Evolutionary conservation across 2,113 vertebrate species (phyloP).

Genomic region (Electrona antarctica): DNA sequence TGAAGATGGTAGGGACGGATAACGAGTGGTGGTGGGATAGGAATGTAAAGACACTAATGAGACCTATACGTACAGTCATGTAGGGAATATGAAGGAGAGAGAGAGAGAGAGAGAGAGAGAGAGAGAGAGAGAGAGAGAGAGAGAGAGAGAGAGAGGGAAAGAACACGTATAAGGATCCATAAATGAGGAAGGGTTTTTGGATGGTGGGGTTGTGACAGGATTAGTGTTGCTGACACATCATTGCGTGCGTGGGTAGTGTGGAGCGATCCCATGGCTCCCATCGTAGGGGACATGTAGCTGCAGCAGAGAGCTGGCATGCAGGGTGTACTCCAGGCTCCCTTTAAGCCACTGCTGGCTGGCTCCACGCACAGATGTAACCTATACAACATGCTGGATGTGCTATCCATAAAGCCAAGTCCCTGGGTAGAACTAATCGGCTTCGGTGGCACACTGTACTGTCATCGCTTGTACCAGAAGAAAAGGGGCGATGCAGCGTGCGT

Average conservation of each 20-base stretch:
- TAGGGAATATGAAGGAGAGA: too few species aligned
- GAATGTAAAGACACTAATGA: too few species aligned
- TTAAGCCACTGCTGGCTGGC: constrained; percentile 40
- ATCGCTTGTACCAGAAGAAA: too few species aligned
- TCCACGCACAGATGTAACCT: constrained; percentile 59
- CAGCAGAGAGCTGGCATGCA: too few species aligned
- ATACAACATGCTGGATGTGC: constrained; percentile 24
- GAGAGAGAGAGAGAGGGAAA: not conserved
- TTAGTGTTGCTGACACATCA: constrained; percentile 60
- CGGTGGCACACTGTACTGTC: too few species aligned
- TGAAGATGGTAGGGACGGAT: too few species aligned
- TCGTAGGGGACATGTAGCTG: too few species aligned
- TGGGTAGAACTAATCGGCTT: constrained; percentile 1
- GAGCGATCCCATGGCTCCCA: too few species aligned
- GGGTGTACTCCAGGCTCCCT: too few species aligned
- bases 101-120: too few species aligned
- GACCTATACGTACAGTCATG: too few species aligned
- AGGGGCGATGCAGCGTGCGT: too few species aligned
- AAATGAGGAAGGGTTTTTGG: constrained; percentile 51
- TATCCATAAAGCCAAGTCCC: constrained; percentile 27
- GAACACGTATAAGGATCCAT: constrained; percentile 33
- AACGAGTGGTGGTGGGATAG: constrained; percentile 1
- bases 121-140: not conserved
- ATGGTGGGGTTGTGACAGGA: constrained; percentile 52
- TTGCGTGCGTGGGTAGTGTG: constrained; percentile 43